A percentile compares a stretch with the other conserved stretches of the same genome.
Evolutionary conservation across 2,797 vertebrate genomes (phyloP).

Genomic region (Artibeus lituratus): DNA sequence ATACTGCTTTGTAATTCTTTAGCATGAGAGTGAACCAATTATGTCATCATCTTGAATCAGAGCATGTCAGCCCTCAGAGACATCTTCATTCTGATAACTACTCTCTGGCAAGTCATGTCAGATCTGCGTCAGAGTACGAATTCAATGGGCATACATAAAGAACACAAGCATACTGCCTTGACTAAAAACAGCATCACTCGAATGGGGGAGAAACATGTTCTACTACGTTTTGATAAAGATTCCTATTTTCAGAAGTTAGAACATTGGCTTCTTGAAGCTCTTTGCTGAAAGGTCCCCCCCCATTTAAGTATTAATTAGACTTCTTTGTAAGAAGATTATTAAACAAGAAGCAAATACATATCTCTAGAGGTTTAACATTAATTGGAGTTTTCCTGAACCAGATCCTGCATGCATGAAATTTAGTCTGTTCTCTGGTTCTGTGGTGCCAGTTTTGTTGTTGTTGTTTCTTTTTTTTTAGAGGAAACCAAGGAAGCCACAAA

Average conservation of each 20-base stretch:
- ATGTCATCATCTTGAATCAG: conserved; percentile 10
- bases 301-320: not conserved
- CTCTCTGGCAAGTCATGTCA: not conserved
- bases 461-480: not conserved
- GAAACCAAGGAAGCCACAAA: not conserved
- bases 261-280: not conserved
- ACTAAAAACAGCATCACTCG: not conserved
- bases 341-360: not conserved
- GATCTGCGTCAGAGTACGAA: not conserved
- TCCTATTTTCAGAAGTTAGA: conserved; percentile 7
- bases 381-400: not conserved
- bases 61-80: not conserved
- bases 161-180: not conserved
- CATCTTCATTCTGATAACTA: not conserved
- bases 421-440: not conserved
- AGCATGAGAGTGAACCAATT: conserved; percentile 14
- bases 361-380: not conserved
- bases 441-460: not conserved
- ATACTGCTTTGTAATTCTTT: conserved; percentile 28
- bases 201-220: not conserved
- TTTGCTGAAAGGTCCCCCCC: not conserved
- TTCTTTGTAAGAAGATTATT: not conserved
- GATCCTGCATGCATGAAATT: not conserved
- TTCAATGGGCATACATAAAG: not conserved
- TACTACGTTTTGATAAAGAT: not conserved